These are phyloP conservation scores for Anseranas semipalmata DNA, from an alignment of 2,113 vertebrate species.

Conservation along the genomic window DNA sequence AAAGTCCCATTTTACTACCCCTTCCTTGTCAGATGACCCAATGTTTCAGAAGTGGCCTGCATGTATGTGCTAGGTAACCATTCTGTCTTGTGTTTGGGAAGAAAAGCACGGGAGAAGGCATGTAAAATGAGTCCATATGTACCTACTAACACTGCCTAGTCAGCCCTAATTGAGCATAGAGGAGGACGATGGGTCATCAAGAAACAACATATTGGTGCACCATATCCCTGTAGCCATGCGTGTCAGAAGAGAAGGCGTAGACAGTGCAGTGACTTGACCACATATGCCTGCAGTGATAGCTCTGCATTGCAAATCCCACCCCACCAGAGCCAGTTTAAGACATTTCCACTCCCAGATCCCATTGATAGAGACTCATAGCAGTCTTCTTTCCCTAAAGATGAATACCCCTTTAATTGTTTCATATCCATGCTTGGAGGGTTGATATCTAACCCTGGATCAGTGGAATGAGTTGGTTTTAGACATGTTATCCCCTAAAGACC, in stretches of 20 bases:
- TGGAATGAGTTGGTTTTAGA: background rate
- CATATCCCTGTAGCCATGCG: background rate
- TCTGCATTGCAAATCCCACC: background rate
- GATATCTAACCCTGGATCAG: background rate
- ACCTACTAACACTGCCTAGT: background rate
- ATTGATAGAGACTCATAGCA: fast-evolving
- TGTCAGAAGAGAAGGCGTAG: fast-evolving
- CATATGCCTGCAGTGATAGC: background rate
- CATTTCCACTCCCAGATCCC: background rate
- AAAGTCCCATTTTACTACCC: background rate
- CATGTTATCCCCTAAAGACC: background rate
- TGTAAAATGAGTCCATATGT: background rate
- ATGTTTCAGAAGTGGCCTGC: background rate
- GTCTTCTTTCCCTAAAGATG: background rate
- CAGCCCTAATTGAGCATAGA: fast-evolving
- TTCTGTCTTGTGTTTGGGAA: background rate
- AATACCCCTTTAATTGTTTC: background rate
- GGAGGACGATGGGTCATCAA: fast-evolving
- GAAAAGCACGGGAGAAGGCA: background rate
- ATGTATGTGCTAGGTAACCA: fast-evolving
- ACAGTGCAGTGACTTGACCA: background rate
- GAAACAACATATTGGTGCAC: background rate
- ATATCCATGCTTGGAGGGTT: background rate
- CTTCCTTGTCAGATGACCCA: background rate
- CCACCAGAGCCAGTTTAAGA: background rate